These are phyloP conservation scores for Microtus richardsoni DNA, from an alignment of 2,113 vertebrate genomes.

Conservation along the genomic window DNA sequence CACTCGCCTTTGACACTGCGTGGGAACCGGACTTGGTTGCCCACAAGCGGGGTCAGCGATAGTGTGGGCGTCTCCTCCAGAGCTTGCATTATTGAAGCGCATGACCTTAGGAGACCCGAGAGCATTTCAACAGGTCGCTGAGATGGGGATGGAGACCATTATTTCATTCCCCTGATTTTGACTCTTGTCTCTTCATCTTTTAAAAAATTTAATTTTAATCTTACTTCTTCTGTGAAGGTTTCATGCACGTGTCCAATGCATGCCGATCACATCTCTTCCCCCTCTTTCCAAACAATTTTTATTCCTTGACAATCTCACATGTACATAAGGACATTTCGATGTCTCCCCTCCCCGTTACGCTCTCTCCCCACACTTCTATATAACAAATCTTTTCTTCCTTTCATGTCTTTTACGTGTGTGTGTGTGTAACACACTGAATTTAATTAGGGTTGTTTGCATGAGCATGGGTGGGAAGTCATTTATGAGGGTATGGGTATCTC, in stretches of 20 bases:
- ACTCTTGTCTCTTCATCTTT: background rate
- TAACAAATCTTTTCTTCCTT: too few relatives aligned
- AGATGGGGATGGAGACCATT: background rate
- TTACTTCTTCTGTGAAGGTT: background rate
- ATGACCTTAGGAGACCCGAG: conserved; percentile 73
- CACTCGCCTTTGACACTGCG: conserved; percentile 75
- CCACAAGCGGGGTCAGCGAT: conserved; percentile 56
- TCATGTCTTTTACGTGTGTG: background rate
- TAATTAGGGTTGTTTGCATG: background rate
- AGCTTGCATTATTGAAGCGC: conserved; percentile 65
- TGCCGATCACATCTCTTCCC: background rate
- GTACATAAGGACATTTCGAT: background rate
- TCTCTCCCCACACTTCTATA: background rate
- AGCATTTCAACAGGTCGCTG: background rate
- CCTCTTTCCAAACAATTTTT: background rate
- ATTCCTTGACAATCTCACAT: background rate
- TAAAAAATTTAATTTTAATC: background rate
- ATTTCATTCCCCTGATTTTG: background rate
- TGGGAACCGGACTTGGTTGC: conserved; percentile 81
- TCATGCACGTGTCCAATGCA: background rate
- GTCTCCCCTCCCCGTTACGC: background rate
- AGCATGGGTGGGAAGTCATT: background rate
- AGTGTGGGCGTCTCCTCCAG: conserved; percentile 41
- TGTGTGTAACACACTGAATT: background rate
- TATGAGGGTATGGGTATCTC: background rate